These are phyloP conservation scores for Pygmarrhopalites habei DNA, from an alignment of 1,140 invertebrate genomes.

Conservation along the genomic window DNA sequence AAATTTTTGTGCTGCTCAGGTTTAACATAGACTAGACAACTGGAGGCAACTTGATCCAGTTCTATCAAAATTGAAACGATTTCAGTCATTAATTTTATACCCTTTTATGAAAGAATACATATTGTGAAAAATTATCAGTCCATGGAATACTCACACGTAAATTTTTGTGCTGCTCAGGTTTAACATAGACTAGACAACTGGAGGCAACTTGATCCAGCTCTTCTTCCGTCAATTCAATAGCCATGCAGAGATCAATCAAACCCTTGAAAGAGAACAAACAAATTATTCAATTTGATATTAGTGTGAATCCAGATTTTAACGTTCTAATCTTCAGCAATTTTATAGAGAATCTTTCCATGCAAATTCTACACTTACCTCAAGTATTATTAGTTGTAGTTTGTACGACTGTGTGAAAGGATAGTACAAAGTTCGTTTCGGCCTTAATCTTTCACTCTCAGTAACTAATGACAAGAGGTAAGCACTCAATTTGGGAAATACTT, in stretches of 20 bases:
- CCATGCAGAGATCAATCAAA: slow-evolving; percentile 18
- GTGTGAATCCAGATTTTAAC: too few species aligned
- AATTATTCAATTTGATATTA: background rate
- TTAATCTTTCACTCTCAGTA: slow-evolving; percentile 18
- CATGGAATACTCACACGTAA: slow-evolving; percentile 25
- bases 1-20: slow-evolving; percentile 35
- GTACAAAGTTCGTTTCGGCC: slow-evolving; percentile 20
- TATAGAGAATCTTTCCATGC: background rate
- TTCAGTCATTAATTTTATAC: too few species aligned
- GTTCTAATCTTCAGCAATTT: too few species aligned
- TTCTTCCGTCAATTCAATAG: slow-evolving; percentile 29
- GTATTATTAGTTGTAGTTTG: slow-evolving; percentile 31
- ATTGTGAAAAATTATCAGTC: background rate
- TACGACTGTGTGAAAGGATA: slow-evolving; percentile 35
- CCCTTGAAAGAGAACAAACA: slow-evolving; percentile 23
- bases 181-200: slow-evolving; percentile 26
- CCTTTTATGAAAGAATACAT: background rate
- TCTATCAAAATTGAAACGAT: too few species aligned
- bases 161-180: slow-evolving; percentile 33
- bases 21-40: slow-evolving; percentile 12
- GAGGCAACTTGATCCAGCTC: slow-evolving; percentile 28
- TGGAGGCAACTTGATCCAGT: slow-evolving; percentile 25
- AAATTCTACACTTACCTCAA: slow-evolving; percentile 24
- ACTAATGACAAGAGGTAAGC: slow-evolving; percentile 14
- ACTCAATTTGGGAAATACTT: slow-evolving; percentile 32